phyloP scores from a whole-genome alignment of 2,888 invertebrate species.

The Carabus problematicus region DNA sequence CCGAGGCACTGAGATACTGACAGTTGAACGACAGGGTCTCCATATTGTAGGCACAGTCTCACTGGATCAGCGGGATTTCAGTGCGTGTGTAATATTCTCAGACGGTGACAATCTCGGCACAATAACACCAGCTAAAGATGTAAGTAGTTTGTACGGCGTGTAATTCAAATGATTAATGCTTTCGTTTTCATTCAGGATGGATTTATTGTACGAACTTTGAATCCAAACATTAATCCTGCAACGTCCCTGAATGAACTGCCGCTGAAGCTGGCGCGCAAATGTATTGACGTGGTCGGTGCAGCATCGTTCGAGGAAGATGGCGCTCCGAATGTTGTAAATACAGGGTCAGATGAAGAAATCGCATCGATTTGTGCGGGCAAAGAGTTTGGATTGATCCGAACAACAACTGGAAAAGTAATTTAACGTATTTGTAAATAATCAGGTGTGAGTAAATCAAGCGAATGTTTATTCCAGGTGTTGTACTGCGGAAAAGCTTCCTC shows the following conservation, averaged over 20 bases:
- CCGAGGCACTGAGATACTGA: constrained; percentile 62
- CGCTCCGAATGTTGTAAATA: constrained; percentile 53
- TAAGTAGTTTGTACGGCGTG: constrained; percentile 56
- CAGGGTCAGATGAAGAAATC: constrained; percentile 76
- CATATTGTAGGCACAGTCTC: constrained; percentile 61
- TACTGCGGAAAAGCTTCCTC: constrained; percentile 88
- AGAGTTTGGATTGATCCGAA: constrained; percentile 87
- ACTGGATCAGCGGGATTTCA: constrained; percentile 59
- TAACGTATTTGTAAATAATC: constrained; percentile 21
- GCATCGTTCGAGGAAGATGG: constrained; percentile 75
- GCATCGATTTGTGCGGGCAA: constrained; percentile 82
- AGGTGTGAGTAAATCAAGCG: constrained; percentile 8
- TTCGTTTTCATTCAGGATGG: constrained; percentile 68
- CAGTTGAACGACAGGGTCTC: constrained; percentile 65
- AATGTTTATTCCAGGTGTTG: constrained; percentile 67
- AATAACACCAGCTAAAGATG: constrained; percentile 81
- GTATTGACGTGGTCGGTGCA: constrained; percentile 77
- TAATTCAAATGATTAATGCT: background rate
- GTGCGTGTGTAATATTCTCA: constrained; percentile 70
- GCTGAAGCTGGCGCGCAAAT: constrained; percentile 79
- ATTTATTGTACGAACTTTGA: constrained; percentile 78
- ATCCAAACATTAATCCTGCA: constrained; percentile 67
- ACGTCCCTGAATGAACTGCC: constrained; percentile 71
- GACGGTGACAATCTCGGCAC: constrained; percentile 82
- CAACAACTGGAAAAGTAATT: constrained; percentile 81